Evolutionary conservation across 2,113 vertebrate genomes (phyloP), one percentile per base, ranked within the genome.

Genomic region (Rhombomys opimus): DNA sequence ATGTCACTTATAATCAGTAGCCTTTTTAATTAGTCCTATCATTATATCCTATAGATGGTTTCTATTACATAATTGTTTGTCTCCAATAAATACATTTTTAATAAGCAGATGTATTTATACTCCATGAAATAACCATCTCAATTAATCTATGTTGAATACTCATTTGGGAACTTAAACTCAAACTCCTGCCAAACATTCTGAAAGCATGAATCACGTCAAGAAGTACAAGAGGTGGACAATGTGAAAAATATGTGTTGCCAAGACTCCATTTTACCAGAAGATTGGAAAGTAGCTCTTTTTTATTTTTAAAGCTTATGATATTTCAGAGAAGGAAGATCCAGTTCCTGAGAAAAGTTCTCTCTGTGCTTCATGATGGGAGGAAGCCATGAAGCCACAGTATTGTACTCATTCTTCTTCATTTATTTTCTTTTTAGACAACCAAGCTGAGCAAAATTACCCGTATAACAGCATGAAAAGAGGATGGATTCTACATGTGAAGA

Each of bases 51-150:
- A 68, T 95, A 96, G 89, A 82, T 95, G 90, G 96, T 97, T 97
- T 96, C 94, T 97, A 95, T 97, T 97, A 97, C 97, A 96, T 97
- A 97, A 98, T 92, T 77, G 61, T 97, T 97, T 97, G 97, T 96
- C 89, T 92, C 98, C 97, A 96, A 97, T 98, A 98, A 54, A 68
- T 87, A 92, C 96, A 95, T 95, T 98, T 98, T 98, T 98, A 98
- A 97, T 97, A 98, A 97, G 70, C 80, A 89, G 96, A 97, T 97
- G 88, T 97, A 97, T 98, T 97, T 98, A 73, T 97, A 95, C 80
- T 96, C 88, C 92, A 85, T 97, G 72, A 98, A 98, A 97, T 97
- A 97, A 46, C 10, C 92, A 70, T 96, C 72, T 95, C 97, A 98
- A 98, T 98, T 98, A 98, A 97, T 96, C 97, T 93, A 95, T 89